Evolutionary conservation across 2,888 invertebrate species (phyloP), one percentile per base, ranked within the genome.

Genomic region (Saturnia japonica): DNA sequence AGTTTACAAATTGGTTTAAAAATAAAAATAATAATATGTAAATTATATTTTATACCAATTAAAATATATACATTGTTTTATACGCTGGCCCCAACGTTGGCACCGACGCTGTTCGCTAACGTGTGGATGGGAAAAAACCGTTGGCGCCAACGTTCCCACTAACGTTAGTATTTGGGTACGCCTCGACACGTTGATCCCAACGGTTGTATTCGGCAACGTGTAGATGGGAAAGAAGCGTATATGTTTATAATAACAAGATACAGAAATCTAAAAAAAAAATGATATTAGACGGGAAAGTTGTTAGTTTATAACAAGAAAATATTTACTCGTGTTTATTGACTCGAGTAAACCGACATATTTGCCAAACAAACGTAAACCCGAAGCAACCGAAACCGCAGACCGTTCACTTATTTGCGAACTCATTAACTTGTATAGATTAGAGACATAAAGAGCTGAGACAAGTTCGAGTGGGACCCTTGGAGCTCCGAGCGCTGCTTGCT

Each of bases 401-500:
- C 28, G 68, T 68, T 68, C 68, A 34, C 68, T 68, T 68, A 71
- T 71, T 71, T 71, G 68, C 62, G 62, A 71, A 71, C 68, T 71
- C 68, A 71, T 71, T 71, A 71, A 68, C 71, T 68, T 71, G 68
- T 68, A 71, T 71, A 71, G 71, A 71, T 71, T 71, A 71, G 71
- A 68, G 40, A 71, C 71, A 71, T 71, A 71, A 71, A 71, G 71
- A 71, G 70, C 43, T 62, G 71, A 51, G 71, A 71, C 71, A 68
- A 71, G 64, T 68, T 47, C 40, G 40, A 34, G 47, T 16, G 68
- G 40, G 71, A 25, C 64, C 71, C 68, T 70, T 68, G 51, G 54
- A 54, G 54, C 64, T 40, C 45, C 68, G 68, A 67, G 42, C 68
- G 62, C 45, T 71, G 68, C 51, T 25, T 64, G 68, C 84, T 85